A percentile compares a stretch with the other conserved stretches of the same genome.
Evolutionary conservation across 2,797 vertebrate genomes (phyloP).

Genomic region (Phrynocephalus guinanensis): DNA sequence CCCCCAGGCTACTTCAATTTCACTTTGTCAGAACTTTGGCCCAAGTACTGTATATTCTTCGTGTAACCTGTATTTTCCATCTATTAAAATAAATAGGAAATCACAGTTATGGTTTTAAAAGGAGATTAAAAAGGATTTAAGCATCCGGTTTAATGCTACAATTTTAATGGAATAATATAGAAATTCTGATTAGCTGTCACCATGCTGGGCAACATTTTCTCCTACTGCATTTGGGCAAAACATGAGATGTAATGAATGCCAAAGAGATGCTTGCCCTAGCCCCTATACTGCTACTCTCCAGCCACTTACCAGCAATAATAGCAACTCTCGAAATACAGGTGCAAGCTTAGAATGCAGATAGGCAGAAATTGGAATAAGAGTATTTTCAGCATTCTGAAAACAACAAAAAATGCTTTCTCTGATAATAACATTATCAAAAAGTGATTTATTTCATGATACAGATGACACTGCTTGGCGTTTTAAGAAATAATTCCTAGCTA

Average conservation of each 20-base stretch:
- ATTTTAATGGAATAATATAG: conserved; percentile 47
- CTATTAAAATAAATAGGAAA: conserved; percentile 46
- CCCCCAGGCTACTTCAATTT: neutral
- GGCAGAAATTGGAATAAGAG: conserved; percentile 8
- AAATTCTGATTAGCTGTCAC: conserved; percentile 42
- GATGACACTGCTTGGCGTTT: conserved; percentile 38
- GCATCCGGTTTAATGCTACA: conserved; percentile 45
- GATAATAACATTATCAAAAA: conserved; percentile 67
- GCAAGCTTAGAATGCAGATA: conserved; percentile 49
- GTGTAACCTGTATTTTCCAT: neutral
- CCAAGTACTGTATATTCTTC: conserved; percentile 14
- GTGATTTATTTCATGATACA: conserved; percentile 70
- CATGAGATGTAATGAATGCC: conserved; percentile 6
- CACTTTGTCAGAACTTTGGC: conserved; percentile 36
- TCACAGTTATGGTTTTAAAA: conserved; percentile 48
- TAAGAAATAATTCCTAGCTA: conserved; percentile 62
- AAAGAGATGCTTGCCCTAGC: neutral
- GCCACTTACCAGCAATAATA: conserved; percentile 11
- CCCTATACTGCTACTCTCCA: neutral
- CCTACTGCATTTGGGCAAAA: neutral
- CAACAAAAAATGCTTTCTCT: conserved; percentile 63
- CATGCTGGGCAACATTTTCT: conserved; percentile 3
- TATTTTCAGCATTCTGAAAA: conserved; percentile 55
- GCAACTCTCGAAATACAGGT: conserved; percentile 33
- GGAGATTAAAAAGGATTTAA: conserved; percentile 43